A percentile compares a stretch with the other conserved stretches of the same genome.
Conservation (phyloP, 2,888 invertebrate genomes). For the Brassicogethes aeneus region DNA sequence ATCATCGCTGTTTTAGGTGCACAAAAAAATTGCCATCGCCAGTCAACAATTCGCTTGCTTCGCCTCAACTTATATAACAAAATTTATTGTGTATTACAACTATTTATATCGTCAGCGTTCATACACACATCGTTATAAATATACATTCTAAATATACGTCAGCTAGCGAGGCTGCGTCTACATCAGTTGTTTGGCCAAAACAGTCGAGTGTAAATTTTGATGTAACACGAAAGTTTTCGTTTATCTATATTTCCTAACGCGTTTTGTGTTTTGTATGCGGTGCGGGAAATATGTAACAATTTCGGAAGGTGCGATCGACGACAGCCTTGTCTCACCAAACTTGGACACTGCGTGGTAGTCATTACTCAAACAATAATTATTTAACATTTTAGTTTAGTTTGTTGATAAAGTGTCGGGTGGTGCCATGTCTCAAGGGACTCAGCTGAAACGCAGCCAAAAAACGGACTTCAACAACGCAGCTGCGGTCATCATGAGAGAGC, state of each 20-base stretch:
- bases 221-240: no score
- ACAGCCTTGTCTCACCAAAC: conserved; percentile 33
- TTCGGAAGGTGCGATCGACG: conserved; percentile 14
- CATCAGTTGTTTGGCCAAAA: no score
- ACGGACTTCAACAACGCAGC: conserved; percentile 45
- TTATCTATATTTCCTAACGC: no score
- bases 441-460: conserved; percentile 35
- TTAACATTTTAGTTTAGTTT: conserved; percentile 7
- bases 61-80: conserved; percentile 22
- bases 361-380: conserved; percentile 22
- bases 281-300: background rate
- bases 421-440: conserved; percentile 9
- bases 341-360: conserved; percentile 34
- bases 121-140: conserved; percentile 29
- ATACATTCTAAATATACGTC: conserved; percentile 31
- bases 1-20: no score
- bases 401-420: conserved; percentile 10
- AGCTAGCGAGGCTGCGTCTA: no score
- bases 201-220: no score
- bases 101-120: conserved; percentile 29
- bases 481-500: conserved; percentile 53
- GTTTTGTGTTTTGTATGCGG: no score
- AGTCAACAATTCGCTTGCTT: no score
- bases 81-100: conserved; percentile 20
- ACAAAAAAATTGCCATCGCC: no score